A percentile compares a stretch with the other conserved stretches of the same genome.
Evolutionary conservation across 2,888 invertebrate genomes (phyloP).

Genomic region (Drosophila recens): DNA sequence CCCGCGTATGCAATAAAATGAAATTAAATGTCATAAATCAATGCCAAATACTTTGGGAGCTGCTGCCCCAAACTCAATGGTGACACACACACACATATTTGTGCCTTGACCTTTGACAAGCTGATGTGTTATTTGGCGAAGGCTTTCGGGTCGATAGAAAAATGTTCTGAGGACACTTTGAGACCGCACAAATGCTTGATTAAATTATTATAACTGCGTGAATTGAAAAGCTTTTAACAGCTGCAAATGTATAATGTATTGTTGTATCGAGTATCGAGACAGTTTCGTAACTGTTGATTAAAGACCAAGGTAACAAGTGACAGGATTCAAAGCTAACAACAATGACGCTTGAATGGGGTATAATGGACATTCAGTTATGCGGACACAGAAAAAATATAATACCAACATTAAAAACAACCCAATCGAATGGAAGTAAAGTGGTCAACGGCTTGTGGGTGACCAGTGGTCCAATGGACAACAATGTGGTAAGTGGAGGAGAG

Average conservation of each 20-base stretch:
- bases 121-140: background rate
- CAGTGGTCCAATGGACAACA: slow-evolving; percentile 26
- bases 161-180: slow-evolving; percentile 16
- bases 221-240: slow-evolving; percentile 6
- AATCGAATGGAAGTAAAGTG: slow-evolving; percentile 59
- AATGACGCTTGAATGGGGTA: slow-evolving; percentile 14
- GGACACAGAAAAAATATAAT: slow-evolving; percentile 2
- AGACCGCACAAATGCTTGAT: slow-evolving; percentile 12
- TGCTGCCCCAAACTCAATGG: slow-evolving; percentile 26
- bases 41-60: slow-evolving; percentile 54
- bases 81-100: slow-evolving; percentile 23
- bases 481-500: background rate
- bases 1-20: slow-evolving; percentile 64
- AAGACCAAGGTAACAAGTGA: slow-evolving; percentile 29
- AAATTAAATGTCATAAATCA: slow-evolving; percentile 79
- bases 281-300: slow-evolving; percentile 11
- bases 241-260: slow-evolving; percentile 8
- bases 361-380: slow-evolving; percentile 19
- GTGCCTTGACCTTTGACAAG: slow-evolving; percentile 53
- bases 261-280: background rate
- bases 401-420: slow-evolving; percentile 44
- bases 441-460: slow-evolving; percentile 48
- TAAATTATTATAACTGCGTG: slow-evolving; percentile 11
- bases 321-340: slow-evolving; percentile 17
- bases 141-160: slow-evolving; percentile 1